Evolutionary conservation across 2,888 invertebrate genomes (phyloP).

Genomic region (Eupeodes latifasciatus): DNA sequence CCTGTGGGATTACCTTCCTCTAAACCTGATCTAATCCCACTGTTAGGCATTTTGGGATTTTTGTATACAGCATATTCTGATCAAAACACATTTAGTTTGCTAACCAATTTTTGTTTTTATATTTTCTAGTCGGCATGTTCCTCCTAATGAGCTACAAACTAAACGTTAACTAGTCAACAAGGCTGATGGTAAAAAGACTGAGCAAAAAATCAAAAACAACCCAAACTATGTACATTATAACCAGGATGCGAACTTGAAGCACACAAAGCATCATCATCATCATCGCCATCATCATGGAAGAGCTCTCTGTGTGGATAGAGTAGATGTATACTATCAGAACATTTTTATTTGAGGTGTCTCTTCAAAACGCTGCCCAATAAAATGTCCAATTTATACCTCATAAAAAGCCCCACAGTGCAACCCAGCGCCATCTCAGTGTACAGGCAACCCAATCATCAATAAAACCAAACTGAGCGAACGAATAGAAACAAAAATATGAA

Average conservation of each 20-base stretch:
- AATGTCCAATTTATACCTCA: conserved; percentile 74
- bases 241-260: conserved; percentile 42
- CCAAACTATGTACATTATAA: conserved; percentile 11
- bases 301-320: conserved; percentile 13
- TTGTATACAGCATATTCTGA: neutral
- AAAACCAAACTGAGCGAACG: conserved; percentile 42
- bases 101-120: neutral
- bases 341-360: conserved; percentile 63
- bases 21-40: conserved; percentile 23
- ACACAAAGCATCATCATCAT: neutral
- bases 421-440: conserved; percentile 35
- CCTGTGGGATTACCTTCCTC: neutral
- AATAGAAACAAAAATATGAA: neutral
- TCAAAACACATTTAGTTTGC: conserved; percentile 33
- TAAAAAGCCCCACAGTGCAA: conserved; percentile 61
- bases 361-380: conserved; percentile 68
- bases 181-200: neutral
- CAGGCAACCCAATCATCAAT: conserved; percentile 64
- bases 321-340: neutral
- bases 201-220: conserved; percentile 8
- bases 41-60: neutral
- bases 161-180: conserved; percentile 56
- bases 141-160: conserved; percentile 66
- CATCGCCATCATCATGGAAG: neutral
- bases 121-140: conserved; percentile 39